Conservation (phyloP, 2,797 vertebrate genomes). For the Cirrhinus mrigala region DNA sequence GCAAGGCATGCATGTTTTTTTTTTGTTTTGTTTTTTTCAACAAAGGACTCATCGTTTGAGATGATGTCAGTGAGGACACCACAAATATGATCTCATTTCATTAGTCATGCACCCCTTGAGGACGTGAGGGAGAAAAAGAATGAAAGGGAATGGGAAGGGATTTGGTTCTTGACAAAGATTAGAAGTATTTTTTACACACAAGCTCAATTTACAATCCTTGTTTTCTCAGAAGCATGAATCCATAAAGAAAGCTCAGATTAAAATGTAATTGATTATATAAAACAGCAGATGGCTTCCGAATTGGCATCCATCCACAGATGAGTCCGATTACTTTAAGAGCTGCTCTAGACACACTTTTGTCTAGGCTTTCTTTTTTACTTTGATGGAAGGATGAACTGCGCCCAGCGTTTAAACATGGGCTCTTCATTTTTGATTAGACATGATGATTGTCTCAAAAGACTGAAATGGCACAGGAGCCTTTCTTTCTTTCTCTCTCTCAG, state of each 20-base stretch:
- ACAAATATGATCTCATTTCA: conserved; percentile 36
- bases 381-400: not conserved
- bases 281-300: conserved; percentile 20
- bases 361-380: not conserved
- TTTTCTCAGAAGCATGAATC: not conserved
- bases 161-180: conserved; percentile 2
- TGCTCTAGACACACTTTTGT: not conserved
- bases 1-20: conserved; percentile 29
- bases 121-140: conserved; percentile 16
- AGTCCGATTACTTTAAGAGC: not conserved
- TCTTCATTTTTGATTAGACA: conserved; percentile 26
- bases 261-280: conserved; percentile 8
- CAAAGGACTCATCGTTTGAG: conserved; percentile 28
- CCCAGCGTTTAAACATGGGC: not conserved
- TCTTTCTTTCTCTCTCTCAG: not conserved
- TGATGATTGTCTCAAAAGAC: not conserved
- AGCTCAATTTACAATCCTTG: not conserved
- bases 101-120: conserved; percentile 10
- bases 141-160: conserved; percentile 8
- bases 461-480: not conserved
- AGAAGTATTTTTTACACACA: conserved; percentile 7
- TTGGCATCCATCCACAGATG: conserved; percentile 17
- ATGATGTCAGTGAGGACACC: conserved; percentile 43
- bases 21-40: not conserved
- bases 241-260: not conserved